These are phyloP conservation scores for Calycopis cecrops DNA, from an alignment of 1,140 invertebrate species.

Conservation along the genomic window DNA sequence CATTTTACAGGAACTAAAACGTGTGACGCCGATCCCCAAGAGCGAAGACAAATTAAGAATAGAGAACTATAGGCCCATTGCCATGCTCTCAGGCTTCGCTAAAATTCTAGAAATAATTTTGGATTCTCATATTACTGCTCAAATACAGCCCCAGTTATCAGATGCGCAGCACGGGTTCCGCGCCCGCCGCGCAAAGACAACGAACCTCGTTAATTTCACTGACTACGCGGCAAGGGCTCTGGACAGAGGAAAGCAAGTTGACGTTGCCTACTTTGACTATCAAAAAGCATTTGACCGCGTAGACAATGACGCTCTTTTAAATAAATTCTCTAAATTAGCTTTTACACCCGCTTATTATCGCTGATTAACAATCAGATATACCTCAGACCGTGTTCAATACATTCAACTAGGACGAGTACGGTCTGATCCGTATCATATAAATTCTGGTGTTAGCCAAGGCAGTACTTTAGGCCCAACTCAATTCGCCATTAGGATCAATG, in stretches of 20 bases:
- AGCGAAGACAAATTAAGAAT: neutral
- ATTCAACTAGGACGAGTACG: neutral
- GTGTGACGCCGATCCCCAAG: slow-evolving; percentile 4
- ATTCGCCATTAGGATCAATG: no score
- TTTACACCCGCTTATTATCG: neutral
- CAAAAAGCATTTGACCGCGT: neutral
- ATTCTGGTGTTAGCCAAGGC: neutral
- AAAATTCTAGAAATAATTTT: slow-evolving; percentile 1
- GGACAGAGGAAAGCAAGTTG: neutral
- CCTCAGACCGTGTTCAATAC: neutral
- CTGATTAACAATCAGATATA: neutral
- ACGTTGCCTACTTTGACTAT: neutral
- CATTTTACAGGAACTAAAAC: no score
- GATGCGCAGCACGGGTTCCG: slow-evolving; percentile 8
- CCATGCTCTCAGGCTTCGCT: slow-evolving; percentile 1
- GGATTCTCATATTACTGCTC: neutral
- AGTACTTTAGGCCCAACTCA: neutral
- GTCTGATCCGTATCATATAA: neutral
- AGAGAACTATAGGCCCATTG: slow-evolving; percentile 6
- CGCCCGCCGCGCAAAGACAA: neutral
- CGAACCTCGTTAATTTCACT: neutral
- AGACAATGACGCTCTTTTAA: neutral
- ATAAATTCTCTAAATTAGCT: neutral
- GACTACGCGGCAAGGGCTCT: neutral
- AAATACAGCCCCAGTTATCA: neutral